Evolutionary conservation across 2,797 vertebrate species (phyloP).

Genomic region (Schizopygopsis malacanthus): DNA sequence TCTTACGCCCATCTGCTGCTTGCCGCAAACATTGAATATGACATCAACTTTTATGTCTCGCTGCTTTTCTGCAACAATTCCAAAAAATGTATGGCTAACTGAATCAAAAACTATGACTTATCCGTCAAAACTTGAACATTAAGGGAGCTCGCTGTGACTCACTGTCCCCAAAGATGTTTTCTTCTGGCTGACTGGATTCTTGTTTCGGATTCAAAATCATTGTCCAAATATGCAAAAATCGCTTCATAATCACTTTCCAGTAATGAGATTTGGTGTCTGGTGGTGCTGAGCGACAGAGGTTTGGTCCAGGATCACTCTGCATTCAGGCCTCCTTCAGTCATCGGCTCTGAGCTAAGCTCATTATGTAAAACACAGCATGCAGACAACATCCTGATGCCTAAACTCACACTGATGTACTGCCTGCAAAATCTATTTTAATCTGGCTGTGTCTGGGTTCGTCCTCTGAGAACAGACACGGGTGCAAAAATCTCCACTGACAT

Average conservation of each 20-base stretch:
- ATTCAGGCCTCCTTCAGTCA: conserved; percentile 48
- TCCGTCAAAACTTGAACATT: conserved; percentile 40
- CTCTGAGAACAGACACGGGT: conserved; percentile 52
- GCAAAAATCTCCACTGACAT: conserved; percentile 52
- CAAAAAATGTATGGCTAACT: conserved; percentile 19
- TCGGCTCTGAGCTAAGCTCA: conserved; percentile 53
- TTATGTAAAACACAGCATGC: conserved; percentile 61
- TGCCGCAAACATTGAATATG: background rate
- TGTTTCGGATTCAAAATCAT: conserved; percentile 24
- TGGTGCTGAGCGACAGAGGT: conserved; percentile 46
- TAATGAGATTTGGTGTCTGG: conserved; percentile 46
- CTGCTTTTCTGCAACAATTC: conserved; percentile 7
- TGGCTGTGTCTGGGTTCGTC: conserved; percentile 46
- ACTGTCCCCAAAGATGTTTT: conserved; percentile 30
- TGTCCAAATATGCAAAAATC: conserved; percentile 36
- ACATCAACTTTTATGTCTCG: conserved; percentile 4
- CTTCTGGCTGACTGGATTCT: conserved; percentile 33
- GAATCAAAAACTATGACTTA: conserved; percentile 39
- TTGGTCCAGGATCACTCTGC: conserved; percentile 42
- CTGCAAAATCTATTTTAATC: conserved; percentile 58
- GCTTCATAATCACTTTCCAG: conserved; percentile 33
- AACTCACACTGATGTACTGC: conserved; percentile 57
- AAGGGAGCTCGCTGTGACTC: conserved; percentile 24
- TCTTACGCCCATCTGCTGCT: background rate
- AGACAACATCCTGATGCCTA: conserved; percentile 43